Percentiles rank a stretch among this genome's conserved stretches.
Evolutionary conservation across 2,888 invertebrate species (phyloP).

Genomic region (Ormia ochracea): DNA sequence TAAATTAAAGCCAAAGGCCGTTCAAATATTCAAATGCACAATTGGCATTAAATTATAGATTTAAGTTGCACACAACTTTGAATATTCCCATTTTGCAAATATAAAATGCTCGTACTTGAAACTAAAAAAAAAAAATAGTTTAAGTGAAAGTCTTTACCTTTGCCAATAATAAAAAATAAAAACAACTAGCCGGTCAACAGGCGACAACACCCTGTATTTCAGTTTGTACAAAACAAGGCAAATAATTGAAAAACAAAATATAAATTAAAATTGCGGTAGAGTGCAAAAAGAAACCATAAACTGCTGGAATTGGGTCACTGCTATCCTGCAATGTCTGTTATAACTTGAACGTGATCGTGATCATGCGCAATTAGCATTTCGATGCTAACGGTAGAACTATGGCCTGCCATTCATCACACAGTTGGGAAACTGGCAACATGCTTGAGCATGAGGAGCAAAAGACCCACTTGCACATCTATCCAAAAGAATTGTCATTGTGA

Average conservation of each 20-base stretch:
- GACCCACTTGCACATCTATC: not conserved
- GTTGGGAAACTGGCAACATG: slow-evolving; percentile 19
- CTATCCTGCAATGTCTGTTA: slow-evolving; percentile 37
- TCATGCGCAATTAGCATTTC: not conserved
- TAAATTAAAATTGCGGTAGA: not conserved
- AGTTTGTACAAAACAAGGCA: not conserved
- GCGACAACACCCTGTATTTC: slow-evolving; percentile 23
- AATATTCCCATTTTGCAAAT: slow-evolving; percentile 49
- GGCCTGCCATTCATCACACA: not conserved
- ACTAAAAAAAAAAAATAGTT: not conserved
- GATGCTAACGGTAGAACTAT: slow-evolving; percentile 42
- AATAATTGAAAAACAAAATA: not conserved
- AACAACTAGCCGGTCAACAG: not conserved
- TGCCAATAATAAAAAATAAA: slow-evolving; percentile 33
- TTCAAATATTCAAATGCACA: not conserved
- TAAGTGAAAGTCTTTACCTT: slow-evolving; percentile 59
- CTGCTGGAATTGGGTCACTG: slow-evolving; percentile 34
- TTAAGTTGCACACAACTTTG: not conserved
- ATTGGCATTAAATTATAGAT: not conserved
- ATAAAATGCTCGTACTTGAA: not conserved
- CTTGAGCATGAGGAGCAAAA: not conserved
- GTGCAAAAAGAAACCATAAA: slow-evolving; percentile 11
- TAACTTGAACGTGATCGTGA: not conserved
- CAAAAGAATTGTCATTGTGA: slow-evolving; percentile 17
- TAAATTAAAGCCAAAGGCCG: not conserved